Percentiles rank a stretch among this genome's conserved stretches.
phyloP scores from a whole-genome alignment of 2,888 invertebrate genomes.

The Malthinus flaveolus region DNA sequence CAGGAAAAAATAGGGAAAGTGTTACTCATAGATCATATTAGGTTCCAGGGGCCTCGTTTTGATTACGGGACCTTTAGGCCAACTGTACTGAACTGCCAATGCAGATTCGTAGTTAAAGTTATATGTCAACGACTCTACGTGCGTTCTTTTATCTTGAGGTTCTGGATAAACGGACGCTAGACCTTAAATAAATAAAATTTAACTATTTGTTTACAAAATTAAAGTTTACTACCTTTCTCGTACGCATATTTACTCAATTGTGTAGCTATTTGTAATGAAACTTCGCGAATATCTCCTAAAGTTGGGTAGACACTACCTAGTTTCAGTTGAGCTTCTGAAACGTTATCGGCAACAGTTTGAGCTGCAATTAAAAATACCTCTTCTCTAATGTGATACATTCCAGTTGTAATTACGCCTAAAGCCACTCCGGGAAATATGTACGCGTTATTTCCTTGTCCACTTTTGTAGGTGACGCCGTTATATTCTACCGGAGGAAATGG shows the following conservation, averaged over 20 bases:
- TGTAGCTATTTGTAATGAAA: constrained; percentile 88
- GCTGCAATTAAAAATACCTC: constrained; percentile 93
- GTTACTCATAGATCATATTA: constrained; percentile 44
- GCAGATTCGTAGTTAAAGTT: constrained; percentile 77
- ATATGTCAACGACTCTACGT: constrained; percentile 76
- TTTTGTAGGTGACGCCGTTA: constrained; percentile 78
- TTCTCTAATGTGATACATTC: constrained; percentile 91
- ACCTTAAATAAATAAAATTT: constrained; percentile 57
- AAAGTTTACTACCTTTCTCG: constrained; percentile 67
- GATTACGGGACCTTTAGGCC: constrained; percentile 54
- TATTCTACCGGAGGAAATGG: constrained; percentile 87
- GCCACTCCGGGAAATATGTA: constrained; percentile 98
- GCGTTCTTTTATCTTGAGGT: constrained; percentile 73
- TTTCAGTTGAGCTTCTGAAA: constrained; percentile 78
- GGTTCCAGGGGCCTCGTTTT: constrained; percentile 48
- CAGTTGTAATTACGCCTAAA: constrained; percentile 89
- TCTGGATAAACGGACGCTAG: constrained; percentile 85
- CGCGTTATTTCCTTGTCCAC: constrained; percentile 93
- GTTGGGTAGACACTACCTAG: constrained; percentile 94
- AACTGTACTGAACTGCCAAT: constrained; percentile 71
- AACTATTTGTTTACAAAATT: background rate
- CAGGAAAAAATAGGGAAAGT: background rate
- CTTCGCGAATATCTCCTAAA: constrained; percentile 77
- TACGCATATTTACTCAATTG: constrained; percentile 89
- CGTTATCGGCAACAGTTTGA: constrained; percentile 82